phyloP scores from a whole-genome alignment of 2,888 invertebrate species.

The Drosophila putrida region DNA sequence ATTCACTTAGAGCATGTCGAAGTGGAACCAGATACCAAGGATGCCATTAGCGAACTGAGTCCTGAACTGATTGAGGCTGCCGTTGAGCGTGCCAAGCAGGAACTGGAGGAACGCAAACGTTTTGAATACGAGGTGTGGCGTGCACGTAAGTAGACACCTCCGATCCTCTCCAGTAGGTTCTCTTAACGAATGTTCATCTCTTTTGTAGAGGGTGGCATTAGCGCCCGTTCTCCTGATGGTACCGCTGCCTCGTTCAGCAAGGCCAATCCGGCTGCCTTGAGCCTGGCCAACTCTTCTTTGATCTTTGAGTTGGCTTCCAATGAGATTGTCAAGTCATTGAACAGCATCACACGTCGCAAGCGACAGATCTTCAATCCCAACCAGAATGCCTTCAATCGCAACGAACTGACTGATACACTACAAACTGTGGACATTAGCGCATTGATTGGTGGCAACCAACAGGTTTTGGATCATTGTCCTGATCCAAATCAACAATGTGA shows the following conservation, averaged over 20 bases:
- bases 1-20: conserved; percentile 81
- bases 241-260: conserved; percentile 96
- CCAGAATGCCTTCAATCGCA: conserved; percentile 86
- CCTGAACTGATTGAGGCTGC: conserved; percentile 91
- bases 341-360: conserved; percentile 87
- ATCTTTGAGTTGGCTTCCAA: conserved; percentile 95
- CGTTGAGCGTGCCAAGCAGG: conserved; percentile 91
- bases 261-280: conserved; percentile 93
- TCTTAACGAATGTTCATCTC: conserved; percentile 16
- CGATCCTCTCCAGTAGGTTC: background rate
- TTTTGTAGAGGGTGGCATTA: conserved; percentile 90
- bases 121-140: conserved; percentile 94
- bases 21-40: conserved; percentile 81
- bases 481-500: conserved; percentile 90
- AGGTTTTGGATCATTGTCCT: conserved; percentile 87
- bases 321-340: conserved; percentile 90
- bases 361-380: conserved; percentile 91
- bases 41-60: conserved; percentile 89
- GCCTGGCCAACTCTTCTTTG: conserved; percentile 93
- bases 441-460: conserved; percentile 86
- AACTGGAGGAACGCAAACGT: conserved; percentile 90
- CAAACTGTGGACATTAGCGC: conserved; percentile 92
- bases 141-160: conserved; percentile 86
- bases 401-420: conserved; percentile 91
- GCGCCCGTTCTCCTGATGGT: conserved; percentile 94